Evolutionary conservation across 2,888 invertebrate genomes (phyloP), one percentile per base, ranked within the genome.

Genomic region (Drosophila histrio): DNA sequence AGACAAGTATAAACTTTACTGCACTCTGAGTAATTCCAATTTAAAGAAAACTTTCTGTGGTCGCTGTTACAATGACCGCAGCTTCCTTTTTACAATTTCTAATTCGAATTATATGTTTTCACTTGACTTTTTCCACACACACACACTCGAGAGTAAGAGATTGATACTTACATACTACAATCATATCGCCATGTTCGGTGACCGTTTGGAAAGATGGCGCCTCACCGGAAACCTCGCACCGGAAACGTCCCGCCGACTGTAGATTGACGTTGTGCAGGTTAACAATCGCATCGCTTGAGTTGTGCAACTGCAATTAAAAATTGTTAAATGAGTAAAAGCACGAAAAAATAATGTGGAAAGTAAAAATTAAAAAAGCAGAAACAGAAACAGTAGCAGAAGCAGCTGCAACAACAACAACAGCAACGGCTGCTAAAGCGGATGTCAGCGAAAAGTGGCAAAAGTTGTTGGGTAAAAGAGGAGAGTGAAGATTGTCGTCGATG

Each of bases 191-290:
- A 85, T 94, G 94, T 87, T 94, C 94, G 43, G 93, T 93, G 77
- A 95, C 94, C 56, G 95, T 95, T 90, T 94, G 94, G 90, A 95
- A 95, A 71, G 93, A 94, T 44, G 95, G 95, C 44, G 95, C 95
- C 89, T 95, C 95, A 36, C 94, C 95, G 58, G 95, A 95, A 75
- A 95, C 95, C 89, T 95, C 95, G 89, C 95, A 95, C 70, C 94
- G 93, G 91, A 95, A 95, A 65, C 94, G 91, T 50, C 95, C 95
- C 41, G 94, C 93, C 70, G 94, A 93, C 76, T 93, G 92, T 62
- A 95, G 92, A 89, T 94, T 94, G 82, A 95, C 94, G 73, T 93
- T 93, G 83, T 93, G 93, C 79, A 95, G 91, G 73, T 94, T 93
- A 64, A 95, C 95, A 77, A 93, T 93, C 77, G 93, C 94, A 87